phyloP scores from a whole-genome alignment of 2,797 vertebrate genomes.

The Brachyrhaphis roseni region DNA sequence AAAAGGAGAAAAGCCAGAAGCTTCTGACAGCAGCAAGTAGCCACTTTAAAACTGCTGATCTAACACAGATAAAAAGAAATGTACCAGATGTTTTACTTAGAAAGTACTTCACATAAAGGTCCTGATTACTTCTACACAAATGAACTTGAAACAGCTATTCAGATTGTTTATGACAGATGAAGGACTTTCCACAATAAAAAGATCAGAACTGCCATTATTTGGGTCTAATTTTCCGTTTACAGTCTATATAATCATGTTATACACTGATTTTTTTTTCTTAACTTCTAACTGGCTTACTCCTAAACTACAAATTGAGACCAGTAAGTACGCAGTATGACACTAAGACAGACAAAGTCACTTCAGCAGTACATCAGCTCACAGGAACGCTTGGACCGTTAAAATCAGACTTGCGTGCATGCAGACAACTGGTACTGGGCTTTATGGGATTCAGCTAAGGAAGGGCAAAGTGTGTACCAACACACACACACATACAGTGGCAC shows the following conservation, averaged over 20 bases:
- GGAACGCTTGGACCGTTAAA: slow-evolving; percentile 41
- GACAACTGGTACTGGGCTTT: slow-evolving; percentile 48
- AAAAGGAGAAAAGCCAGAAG: not conserved
- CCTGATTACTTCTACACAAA: not conserved
- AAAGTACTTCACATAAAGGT: not conserved
- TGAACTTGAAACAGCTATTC: not conserved
- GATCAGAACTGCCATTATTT: not conserved
- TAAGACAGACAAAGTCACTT: slow-evolving; percentile 27
- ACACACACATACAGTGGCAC: slow-evolving; percentile 48
- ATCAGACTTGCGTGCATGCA: slow-evolving; percentile 61
- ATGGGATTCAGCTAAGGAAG: slow-evolving; percentile 52
- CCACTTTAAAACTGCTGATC: slow-evolving; percentile 7
- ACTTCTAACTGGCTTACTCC: too few relatives aligned
- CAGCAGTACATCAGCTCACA: slow-evolving; percentile 22
- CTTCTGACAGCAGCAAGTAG: slow-evolving; percentile 3
- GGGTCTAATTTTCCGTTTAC: not conserved
- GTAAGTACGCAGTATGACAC: slow-evolving; percentile 25
- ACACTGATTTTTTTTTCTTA: not conserved
- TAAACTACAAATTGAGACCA: not conserved
- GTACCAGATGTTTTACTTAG: not conserved
- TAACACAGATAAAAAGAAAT: not conserved
- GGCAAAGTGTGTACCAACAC: slow-evolving; percentile 53
- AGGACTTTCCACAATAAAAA: not conserved
- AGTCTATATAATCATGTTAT: not conserved
- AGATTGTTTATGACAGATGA: not conserved